Percentiles rank a stretch among this genome's conserved stretches.
These are phyloP conservation scores for Axinella damicornis DNA, from an alignment of 37 sponge, comb jelly and placozoan species.

Conservation along the genomic window DNA sequence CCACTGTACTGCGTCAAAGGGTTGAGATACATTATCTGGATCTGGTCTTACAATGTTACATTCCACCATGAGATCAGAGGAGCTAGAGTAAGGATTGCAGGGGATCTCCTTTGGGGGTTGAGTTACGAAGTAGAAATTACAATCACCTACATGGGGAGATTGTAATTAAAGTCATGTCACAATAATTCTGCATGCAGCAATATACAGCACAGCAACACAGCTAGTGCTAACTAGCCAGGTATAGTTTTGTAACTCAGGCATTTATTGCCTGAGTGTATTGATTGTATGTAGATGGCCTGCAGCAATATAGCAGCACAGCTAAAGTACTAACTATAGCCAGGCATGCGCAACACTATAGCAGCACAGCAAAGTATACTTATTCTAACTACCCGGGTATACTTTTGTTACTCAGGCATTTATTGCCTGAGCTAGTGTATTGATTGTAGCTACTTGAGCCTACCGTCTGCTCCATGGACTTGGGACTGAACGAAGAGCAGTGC, in stretches of 20 bases:
- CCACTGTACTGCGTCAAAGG: background rate
- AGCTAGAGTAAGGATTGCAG: slow-evolving; percentile 31
- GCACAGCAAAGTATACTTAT: too few species aligned
- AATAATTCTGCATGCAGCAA: background rate
- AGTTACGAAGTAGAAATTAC: slow-evolving; percentile 13
- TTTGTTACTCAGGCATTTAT: too few species aligned
- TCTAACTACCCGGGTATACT: too few species aligned
- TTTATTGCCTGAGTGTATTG: too few species aligned
- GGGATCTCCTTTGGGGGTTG: slow-evolving; percentile 31
- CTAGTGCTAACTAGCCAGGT: too few species aligned
- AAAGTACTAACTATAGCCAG: too few species aligned
- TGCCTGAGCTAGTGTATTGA: background rate
- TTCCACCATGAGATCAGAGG: background rate
- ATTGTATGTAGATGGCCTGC: too few species aligned
- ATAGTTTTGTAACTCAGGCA: too few species aligned
- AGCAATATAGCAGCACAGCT: too few species aligned
- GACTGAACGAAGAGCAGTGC: background rate
- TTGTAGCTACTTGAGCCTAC: background rate
- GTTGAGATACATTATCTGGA: too few species aligned
- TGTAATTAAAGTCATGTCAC: background rate
- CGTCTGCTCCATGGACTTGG: background rate
- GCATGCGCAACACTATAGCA: too few species aligned
- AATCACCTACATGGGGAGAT: background rate
- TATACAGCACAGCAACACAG: too few species aligned
- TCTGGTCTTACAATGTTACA: slow-evolving; percentile 3